Conservation (phyloP, 2,113 vertebrate species). For the Parus major region DNA sequence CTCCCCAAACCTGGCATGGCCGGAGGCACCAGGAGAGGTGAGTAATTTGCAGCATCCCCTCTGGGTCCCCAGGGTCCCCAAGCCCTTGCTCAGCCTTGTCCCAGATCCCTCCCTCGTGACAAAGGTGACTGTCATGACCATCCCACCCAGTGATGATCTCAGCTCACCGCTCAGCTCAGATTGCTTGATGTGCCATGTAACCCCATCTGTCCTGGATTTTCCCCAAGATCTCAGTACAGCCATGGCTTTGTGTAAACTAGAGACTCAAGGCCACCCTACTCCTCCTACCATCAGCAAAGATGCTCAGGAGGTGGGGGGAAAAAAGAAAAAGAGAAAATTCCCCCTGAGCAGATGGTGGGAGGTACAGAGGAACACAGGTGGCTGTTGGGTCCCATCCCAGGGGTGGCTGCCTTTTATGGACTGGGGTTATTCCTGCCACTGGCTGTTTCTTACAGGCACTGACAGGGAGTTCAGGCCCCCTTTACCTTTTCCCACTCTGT, state of each 20-base stretch:
- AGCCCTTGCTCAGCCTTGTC: neutral
- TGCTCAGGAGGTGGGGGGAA: neutral
- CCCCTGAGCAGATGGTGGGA: neutral
- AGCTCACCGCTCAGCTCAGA: neutral
- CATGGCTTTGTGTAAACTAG: conserved; percentile 38
- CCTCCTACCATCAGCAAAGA: conserved; percentile 12
- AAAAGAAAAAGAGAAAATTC: neutral
- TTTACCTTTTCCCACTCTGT: neutral
- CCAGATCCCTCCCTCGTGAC: neutral
- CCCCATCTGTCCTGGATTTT: neutral
- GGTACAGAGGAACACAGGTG: neutral
- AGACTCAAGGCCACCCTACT: conserved; percentile 12
- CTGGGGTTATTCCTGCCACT: neutral
- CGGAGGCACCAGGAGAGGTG: neutral
- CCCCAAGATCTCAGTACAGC: neutral
- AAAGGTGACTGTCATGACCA: neutral
- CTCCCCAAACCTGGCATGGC: neutral
- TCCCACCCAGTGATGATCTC: neutral
- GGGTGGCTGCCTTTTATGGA: neutral
- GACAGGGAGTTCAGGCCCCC: fast-evolving
- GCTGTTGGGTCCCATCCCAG: neutral
- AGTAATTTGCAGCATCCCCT: neutral
- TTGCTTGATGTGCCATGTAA: neutral
- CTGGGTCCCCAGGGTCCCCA: no score
- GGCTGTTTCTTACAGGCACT: neutral